A percentile compares a stretch with the other conserved stretches of the same genome.
phyloP scores from a whole-genome alignment of 2,888 invertebrate species.

The Oxytorus armatus region DNA sequence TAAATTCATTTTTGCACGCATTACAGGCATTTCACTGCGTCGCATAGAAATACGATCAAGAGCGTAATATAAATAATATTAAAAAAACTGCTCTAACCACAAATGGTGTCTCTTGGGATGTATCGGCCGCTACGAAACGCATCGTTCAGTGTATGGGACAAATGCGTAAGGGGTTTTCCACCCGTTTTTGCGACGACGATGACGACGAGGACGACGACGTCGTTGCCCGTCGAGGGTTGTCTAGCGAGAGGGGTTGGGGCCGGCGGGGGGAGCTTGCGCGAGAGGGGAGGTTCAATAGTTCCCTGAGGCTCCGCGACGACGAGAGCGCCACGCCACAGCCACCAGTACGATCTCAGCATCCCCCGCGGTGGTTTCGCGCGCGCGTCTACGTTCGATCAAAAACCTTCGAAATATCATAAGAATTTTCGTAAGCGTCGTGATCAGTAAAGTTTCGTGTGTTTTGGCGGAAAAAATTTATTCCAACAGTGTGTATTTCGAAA shows the following conservation, averaged over 20 bases:
- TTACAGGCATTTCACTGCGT: background rate
- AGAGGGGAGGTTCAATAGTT: constrained; percentile 70
- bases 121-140: constrained; percentile 48
- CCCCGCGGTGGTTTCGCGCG: constrained; percentile 81
- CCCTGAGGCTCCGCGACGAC: constrained; percentile 77
- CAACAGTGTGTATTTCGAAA: background rate
- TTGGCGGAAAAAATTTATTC: background rate
- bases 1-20: background rate
- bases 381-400: constrained; percentile 70
- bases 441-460: background rate
- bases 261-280: constrained; percentile 67
- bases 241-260: constrained; percentile 43
- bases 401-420: constrained; percentile 14
- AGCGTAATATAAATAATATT: constrained; percentile 14
- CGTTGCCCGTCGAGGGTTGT: constrained; percentile 42
- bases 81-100: constrained; percentile 50
- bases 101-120: constrained; percentile 64
- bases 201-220: constrained; percentile 67
- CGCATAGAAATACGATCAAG: background rate
- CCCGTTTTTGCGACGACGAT: constrained; percentile 55
- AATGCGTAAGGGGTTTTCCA: constrained; percentile 58
- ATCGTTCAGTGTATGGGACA: constrained; percentile 50
- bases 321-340: constrained; percentile 81
- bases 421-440: constrained; percentile 2
- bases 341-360: constrained; percentile 83